Base-by-base conservation (phyloP, 2,888 invertebrate species). In the Boloria euphrosyne region DNA sequence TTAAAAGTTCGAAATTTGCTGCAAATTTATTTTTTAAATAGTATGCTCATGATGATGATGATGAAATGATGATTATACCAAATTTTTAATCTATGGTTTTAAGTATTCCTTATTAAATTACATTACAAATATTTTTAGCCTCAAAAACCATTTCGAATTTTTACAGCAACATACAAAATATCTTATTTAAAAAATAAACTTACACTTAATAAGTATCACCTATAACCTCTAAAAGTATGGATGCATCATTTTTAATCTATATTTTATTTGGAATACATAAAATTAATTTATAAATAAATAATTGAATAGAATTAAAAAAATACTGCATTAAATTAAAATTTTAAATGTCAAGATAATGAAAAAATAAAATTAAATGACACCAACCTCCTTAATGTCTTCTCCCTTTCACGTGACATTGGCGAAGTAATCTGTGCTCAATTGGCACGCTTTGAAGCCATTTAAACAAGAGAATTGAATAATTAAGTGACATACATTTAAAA, bases 221-320 rank as follows among this genome's bases (percentile, higher is more conserved):
- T 46, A 14, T 57, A 57, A 46, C 46, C 44, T 27, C 16, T 31
- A 31, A 47, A 31, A 59, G 31, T 53, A 49, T 5, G n/a, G 18
- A 17, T 7, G 38, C 44, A 51, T 17, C 50, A 16, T 51, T 13
- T 51, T 13, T 58, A 44, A 31, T 38, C 31, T 57, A 64, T 13
- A 57, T 13, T 44, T 38, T 64, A 64, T 64, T 58, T 58, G 58
- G 57, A 31, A 51, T 64, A 44, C 27, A 50, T 7, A 16, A 49
- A 64, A 51, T 14, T 46, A 46, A 52, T 27, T 31, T 64, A 64
- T 10, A 58, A 64, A 46, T 18, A 64, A 63, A 55, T 55, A 47
- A 49, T 2, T 6, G 38, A n/a, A 7, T 49, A 18, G 38, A 47
- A 31, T 54, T 62, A 13, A 54, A 62, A 53, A 55, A 3, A 55